phyloP scores from a whole-genome alignment of 1,140 invertebrate species.

The Agraylea sexmaculata region DNA sequence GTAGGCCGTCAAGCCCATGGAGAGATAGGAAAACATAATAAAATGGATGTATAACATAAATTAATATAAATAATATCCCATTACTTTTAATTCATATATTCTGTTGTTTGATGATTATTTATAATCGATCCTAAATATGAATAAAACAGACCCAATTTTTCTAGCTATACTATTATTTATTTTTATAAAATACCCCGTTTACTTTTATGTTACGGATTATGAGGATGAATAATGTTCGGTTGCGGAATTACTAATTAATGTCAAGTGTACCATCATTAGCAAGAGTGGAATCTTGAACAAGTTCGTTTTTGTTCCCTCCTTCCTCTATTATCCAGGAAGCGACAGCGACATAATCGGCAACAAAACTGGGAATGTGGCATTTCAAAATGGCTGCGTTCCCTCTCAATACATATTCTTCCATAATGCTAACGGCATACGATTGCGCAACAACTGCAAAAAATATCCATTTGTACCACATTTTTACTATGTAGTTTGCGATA shows the following conservation, averaged over 20 bases:
- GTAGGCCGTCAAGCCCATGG: constrained; percentile 48
- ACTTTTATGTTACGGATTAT: too few relatives aligned
- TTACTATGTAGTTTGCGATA: too few relatives aligned
- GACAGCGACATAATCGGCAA: constrained; percentile 76
- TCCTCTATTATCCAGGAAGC: constrained; percentile 75
- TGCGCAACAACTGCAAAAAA: constrained; percentile 78
- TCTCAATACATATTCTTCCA: constrained; percentile 81
- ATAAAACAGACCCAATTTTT: too few relatives aligned
- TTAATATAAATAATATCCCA: background rate
- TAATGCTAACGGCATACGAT: constrained; percentile 77
- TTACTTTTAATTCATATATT: background rate
- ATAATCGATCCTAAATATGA: background rate
- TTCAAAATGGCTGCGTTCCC: constrained; percentile 83
- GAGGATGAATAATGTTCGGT: constrained; percentile 6
- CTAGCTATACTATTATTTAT: too few relatives aligned
- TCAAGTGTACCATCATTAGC: constrained; percentile 51
- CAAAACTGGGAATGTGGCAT: constrained; percentile 87
- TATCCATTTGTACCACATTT: too few relatives aligned
- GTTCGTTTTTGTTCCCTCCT: constrained; percentile 30
- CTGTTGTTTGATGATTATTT: background rate
- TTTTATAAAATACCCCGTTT: too few relatives aligned
- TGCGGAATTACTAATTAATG: constrained; percentile 16
- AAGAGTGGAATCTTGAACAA: constrained; percentile 45
- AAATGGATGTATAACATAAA: constrained; percentile 4
- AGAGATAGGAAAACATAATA: constrained; percentile 27